Evolutionary conservation across 2,113 vertebrate genomes (phyloP), one percentile per base, ranked within the genome.

Genomic region (Podiceps cristatus): DNA sequence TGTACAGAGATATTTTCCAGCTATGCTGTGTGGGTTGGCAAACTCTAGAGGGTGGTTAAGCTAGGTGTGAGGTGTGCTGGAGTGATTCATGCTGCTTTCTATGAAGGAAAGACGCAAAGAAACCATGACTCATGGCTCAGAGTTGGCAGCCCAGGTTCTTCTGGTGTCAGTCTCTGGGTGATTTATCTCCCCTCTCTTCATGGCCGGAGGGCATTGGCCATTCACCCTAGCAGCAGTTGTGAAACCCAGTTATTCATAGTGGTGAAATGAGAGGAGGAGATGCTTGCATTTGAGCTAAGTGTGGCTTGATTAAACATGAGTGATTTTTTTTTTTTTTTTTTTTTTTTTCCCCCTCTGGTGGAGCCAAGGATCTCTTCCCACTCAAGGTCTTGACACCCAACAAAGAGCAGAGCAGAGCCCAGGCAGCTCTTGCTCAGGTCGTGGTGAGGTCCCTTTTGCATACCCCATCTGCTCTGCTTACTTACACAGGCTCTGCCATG

Each of bases 81-180:
- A 75, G 62, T 97, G 96, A 97, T 90, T 97, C 91, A 97, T 66
- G 42, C 69, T 95, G 97, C 96, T 97, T 97, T 97, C 94, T 96
- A 95, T 95, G 97, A 97, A 97, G 94, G 50, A 95, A 87, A 79
- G 93, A 96, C 23, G 58, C 91, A 96, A 68, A 97, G 95, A 97
- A 97, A 97, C 96, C 4, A 50, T 97, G 95, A 96, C 45, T 96
- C 93, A 97, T 62, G 62, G 49, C 73, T 84, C 2, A 2, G 64
- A 86, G 25, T 92, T 96, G 96, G 86, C 96, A 97, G 40, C 60
- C 60, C 31, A 27, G 71, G 67, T 59, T 92, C 37, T 81, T 75
- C 52, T 94, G 88, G 73, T 91, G 74, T 96, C 95, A 88, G 45
- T 63, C 44, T 75, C 47, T 69, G 67, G 5, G 40, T 94, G 92